These are phyloP conservation scores for Carassius carassius DNA, from an alignment of 2,113 vertebrate species.

Conservation along the genomic window DNA sequence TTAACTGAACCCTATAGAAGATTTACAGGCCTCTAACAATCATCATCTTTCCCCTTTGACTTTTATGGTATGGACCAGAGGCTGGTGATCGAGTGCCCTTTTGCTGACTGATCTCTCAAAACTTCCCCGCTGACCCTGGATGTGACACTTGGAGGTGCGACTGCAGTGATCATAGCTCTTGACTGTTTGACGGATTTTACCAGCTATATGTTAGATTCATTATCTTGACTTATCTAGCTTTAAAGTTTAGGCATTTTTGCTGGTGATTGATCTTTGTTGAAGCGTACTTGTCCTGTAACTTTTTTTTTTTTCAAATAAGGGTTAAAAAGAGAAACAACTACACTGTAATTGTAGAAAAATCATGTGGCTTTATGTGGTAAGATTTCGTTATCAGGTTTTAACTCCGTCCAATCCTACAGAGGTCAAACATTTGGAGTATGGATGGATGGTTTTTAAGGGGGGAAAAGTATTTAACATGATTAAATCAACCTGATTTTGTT, in stretches of 20 bases:
- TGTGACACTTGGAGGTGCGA: constrained; percentile 23
- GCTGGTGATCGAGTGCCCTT: constrained; percentile 35
- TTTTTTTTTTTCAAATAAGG: not conserved
- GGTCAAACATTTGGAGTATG: not conserved
- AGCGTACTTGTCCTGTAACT: too few species aligned
- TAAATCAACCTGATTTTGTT: too few species aligned
- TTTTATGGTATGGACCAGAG: constrained; percentile 47
- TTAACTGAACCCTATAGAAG: constrained; percentile 34
- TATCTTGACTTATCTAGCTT: not conserved
- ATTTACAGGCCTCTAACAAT: constrained; percentile 52
- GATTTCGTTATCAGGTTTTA: not conserved
- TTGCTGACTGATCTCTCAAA: constrained; percentile 44
- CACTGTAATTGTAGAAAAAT: not conserved
- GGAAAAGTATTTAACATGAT: too few species aligned
- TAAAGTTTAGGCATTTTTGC: not conserved
- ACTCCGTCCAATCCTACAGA: not conserved
- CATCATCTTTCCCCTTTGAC: constrained; percentile 44
- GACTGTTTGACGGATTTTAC: constrained; percentile 56
- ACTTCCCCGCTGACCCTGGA: not conserved
- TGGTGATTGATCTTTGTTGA: not conserved
- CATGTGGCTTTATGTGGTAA: not conserved
- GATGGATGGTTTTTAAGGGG: not conserved
- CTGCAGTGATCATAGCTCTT: constrained; percentile 14
- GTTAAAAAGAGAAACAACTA: not conserved
- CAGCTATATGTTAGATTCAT: constrained; percentile 1